Percentiles rank a stretch among this genome's conserved stretches.
Evolutionary conservation across 2,888 invertebrate species (phyloP).

Genomic region (Salpingus planirostris): DNA sequence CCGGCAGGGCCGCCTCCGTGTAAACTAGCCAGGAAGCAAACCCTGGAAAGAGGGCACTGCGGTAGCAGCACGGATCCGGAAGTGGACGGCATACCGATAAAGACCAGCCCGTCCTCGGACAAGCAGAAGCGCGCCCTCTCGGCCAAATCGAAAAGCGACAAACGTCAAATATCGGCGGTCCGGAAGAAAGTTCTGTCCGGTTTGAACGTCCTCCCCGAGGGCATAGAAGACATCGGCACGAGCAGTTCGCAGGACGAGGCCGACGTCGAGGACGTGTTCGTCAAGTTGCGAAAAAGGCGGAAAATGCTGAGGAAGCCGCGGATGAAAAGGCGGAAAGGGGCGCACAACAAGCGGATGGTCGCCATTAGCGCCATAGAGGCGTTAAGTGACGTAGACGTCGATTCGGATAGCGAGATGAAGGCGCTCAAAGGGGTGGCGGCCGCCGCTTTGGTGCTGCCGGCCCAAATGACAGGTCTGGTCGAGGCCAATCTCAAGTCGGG

Average conservation of each 20-base stretch:
- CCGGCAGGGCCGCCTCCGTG: slow-evolving; percentile 44
- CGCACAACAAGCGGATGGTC: slow-evolving; percentile 22
- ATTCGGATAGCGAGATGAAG: slow-evolving; percentile 37
- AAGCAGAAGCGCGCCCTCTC: slow-evolving; percentile 16
- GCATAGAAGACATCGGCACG: slow-evolving; percentile 45
- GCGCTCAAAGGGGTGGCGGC: slow-evolving; percentile 30
- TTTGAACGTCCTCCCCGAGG: slow-evolving; percentile 41
- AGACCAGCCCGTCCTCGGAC: slow-evolving; percentile 20
- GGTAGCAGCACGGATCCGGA: slow-evolving; percentile 36
- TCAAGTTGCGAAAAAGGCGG: slow-evolving; percentile 37
- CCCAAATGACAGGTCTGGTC: slow-evolving; percentile 33
- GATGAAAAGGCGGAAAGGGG: slow-evolving; percentile 47
- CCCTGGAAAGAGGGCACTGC: slow-evolving; percentile 13
- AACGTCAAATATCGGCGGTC: slow-evolving; percentile 34
- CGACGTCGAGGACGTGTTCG: slow-evolving; percentile 40
- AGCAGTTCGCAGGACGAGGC: slow-evolving; percentile 45
- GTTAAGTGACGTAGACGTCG: slow-evolving; percentile 37
- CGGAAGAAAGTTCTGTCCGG: slow-evolving; percentile 44
- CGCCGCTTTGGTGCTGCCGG: slow-evolving; percentile 30
- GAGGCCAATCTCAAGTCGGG: slow-evolving; percentile 33
- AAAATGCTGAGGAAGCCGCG: slow-evolving; percentile 55
- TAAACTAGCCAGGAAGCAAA: slow-evolving; percentile 41
- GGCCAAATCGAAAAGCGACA: slow-evolving; percentile 15
- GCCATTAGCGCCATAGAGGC: slow-evolving; percentile 32
- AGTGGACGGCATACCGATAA: slow-evolving; percentile 31